Evolutionary conservation across 53 echinoderm and acorn worm genomes (phyloP).

Genomic region (Astropecten irregularis): DNA sequence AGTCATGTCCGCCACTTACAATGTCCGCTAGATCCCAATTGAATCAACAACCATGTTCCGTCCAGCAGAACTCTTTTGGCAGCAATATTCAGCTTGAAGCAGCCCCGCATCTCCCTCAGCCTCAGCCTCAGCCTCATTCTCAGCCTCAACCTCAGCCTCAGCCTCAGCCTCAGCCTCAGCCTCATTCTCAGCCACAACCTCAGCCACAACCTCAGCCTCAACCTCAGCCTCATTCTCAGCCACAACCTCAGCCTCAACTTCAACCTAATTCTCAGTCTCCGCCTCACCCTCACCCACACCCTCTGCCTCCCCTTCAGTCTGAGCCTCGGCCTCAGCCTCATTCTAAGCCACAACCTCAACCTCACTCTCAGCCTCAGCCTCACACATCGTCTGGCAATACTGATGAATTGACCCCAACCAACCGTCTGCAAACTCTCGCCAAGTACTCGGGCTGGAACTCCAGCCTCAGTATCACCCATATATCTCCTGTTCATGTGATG

Average conservation of each 20-base stretch:
- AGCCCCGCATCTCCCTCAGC: not conserved
- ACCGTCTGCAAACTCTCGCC: not conserved
- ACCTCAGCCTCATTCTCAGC: no score
- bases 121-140: no score
- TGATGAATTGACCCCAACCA: not conserved
- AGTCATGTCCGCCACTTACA: not conserved
- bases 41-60: not conserved
- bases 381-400: not conserved
- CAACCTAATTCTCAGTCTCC: no score
- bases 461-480: not conserved
- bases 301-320: no score
- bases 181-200: no score
- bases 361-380: constrained; percentile 21
- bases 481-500: constrained; percentile 11
- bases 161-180: no score
- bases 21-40: not conserved
- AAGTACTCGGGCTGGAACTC: not conserved
- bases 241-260: no score
- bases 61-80: not conserved
- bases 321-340: no score
- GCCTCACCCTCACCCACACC: no score
- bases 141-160: no score
- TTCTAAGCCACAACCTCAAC: no score
- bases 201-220: no score
- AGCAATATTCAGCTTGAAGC: not conserved